Evolutionary conservation across 2,113 vertebrate species (phyloP).

Genomic region (Macaca mulatta): DNA sequence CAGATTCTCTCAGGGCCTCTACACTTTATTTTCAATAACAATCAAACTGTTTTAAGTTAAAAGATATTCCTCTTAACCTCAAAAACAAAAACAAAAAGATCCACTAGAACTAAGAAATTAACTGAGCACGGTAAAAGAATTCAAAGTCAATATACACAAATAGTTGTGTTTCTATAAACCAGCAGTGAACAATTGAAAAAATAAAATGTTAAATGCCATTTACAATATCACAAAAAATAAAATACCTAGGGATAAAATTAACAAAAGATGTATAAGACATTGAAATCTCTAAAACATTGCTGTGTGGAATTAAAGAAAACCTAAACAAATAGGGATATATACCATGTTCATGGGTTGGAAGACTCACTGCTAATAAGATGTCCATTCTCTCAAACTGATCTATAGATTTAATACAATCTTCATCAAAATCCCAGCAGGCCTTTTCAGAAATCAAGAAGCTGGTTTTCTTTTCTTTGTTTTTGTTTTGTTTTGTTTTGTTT

Average conservation of each 20-base stretch:
- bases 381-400: background rate
- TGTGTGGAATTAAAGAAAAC: background rate
- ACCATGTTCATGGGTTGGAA: background rate
- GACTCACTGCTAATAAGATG: background rate
- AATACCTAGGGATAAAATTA: background rate
- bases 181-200: background rate
- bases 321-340: background rate
- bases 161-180: background rate
- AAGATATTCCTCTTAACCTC: background rate
- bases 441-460: background rate
- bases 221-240: background rate
- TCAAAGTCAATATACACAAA: background rate
- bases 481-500: no score
- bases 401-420: background rate
- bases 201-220: conserved; percentile 9
- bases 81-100: background rate
- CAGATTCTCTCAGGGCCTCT: background rate
- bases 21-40: conserved; percentile 11
- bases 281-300: background rate
- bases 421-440: background rate
- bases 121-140: background rate
- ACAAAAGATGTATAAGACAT: background rate
- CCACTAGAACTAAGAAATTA: conserved; percentile 5
- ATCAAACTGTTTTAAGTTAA: background rate
- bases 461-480: background rate